Conservation (phyloP, 2,113 vertebrate species). For the Ammodramus savannarum region DNA sequence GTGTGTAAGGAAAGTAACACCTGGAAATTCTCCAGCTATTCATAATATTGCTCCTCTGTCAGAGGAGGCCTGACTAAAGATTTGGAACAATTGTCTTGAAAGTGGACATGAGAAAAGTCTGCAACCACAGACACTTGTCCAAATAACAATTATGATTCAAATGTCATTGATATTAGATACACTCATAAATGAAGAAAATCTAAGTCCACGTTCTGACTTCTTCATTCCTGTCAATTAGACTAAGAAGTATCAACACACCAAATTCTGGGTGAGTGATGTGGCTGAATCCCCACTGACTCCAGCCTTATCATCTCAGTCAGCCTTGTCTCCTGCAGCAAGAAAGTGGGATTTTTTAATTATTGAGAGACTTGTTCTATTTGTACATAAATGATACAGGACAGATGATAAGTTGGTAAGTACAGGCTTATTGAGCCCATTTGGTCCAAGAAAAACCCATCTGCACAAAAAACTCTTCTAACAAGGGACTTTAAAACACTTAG, state of each 20-base stretch:
- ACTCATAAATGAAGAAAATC: background rate
- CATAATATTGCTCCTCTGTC: background rate
- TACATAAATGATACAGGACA: background rate
- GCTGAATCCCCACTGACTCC: background rate
- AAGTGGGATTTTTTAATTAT: background rate
- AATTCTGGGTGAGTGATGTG: background rate
- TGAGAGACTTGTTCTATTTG: background rate
- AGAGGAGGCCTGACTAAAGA: background rate
- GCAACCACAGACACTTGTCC: background rate
- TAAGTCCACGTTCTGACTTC: background rate
- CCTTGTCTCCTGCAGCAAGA: background rate
- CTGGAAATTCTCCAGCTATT: background rate
- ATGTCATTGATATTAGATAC: background rate
- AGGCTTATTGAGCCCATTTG: background rate
- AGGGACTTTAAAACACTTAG: background rate
- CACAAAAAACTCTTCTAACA: background rate
- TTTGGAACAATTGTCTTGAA: background rate
- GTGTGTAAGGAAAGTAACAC: background rate
- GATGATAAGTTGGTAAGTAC: background rate
- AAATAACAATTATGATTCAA: background rate
- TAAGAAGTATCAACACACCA: background rate
- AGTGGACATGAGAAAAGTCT: background rate
- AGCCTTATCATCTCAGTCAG: background rate
- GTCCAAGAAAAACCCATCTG: background rate
- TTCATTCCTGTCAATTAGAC: background rate